phyloP scores from a whole-genome alignment of 2,888 invertebrate species.

The Silvanus unidentatus region DNA sequence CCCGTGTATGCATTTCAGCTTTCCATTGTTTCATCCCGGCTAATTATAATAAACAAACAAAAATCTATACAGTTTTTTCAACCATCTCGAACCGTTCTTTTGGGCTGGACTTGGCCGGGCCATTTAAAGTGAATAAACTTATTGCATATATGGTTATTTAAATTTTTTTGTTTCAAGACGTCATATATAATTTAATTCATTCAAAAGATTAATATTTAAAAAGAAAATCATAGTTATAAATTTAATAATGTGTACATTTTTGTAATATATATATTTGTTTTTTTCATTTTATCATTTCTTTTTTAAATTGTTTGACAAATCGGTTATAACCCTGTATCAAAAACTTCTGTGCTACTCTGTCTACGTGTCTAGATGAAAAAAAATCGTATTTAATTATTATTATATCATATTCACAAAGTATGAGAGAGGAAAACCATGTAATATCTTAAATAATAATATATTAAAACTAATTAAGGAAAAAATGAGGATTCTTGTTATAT shows the following conservation, averaged over 20 bases:
- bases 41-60: conserved; percentile 23
- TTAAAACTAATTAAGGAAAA: not conserved
- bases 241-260: conserved; percentile 49
- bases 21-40: conserved; percentile 48
- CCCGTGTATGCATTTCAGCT: conserved; percentile 51
- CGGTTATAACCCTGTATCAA: conserved; percentile 24
- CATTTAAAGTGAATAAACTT: conserved; percentile 44
- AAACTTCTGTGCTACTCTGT: conserved; percentile 34
- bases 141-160: conserved; percentile 35
- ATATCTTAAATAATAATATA: conserved; percentile 14
- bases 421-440: conserved; percentile 28
- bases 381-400: conserved; percentile 21
- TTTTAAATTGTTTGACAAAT: conserved; percentile 18
- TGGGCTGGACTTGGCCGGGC: conserved; percentile 45
- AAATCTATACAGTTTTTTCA: conserved; percentile 38
- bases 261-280: conserved; percentile 48
- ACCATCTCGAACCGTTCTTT: conserved; percentile 43
- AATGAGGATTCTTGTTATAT: conserved; percentile 22
- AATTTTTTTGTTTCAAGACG: conserved; percentile 43
- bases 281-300: conserved; percentile 15
- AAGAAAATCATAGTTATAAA: conserved; percentile 44
- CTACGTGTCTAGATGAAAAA: conserved; percentile 37
- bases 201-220: conserved; percentile 10
- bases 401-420: conserved; percentile 39
- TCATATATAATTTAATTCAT: conserved; percentile 38